Evolutionary conservation across 2,888 invertebrate species (phyloP).

Genomic region (Cheilosia soror): DNA sequence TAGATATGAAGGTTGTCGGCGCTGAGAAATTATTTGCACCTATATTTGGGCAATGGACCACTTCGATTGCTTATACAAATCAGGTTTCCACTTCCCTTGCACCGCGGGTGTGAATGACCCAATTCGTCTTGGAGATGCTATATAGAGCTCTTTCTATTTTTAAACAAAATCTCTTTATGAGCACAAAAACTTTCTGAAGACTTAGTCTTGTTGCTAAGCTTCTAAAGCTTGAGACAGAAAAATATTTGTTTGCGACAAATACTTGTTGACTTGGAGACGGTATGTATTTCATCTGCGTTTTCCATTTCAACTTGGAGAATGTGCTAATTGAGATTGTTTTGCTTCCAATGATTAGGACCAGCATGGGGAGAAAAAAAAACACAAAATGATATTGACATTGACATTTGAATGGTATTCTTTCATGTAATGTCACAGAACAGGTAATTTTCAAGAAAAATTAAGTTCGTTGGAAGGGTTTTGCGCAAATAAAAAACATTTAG

Average conservation of each 20-base stretch:
- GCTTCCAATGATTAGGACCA: background rate
- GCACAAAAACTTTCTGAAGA: background rate
- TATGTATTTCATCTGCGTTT: background rate
- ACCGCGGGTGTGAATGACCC: background rate
- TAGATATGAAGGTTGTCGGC: background rate
- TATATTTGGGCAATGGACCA: background rate
- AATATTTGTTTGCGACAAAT: conserved; percentile 21
- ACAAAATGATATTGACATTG: too few relatives aligned
- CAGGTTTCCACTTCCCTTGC: background rate
- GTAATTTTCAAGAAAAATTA: too few relatives aligned
- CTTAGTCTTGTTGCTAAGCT: background rate
- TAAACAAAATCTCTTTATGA: conserved; percentile 1
- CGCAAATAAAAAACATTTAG: too few relatives aligned
- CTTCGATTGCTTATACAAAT: background rate
- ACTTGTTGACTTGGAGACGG: background rate
- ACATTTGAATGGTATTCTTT: too few relatives aligned
- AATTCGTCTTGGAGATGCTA: background rate
- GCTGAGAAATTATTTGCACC: background rate
- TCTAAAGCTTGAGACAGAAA: background rate
- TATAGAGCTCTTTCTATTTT: background rate
- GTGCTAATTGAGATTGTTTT: conserved; percentile 19
- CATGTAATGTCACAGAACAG: too few relatives aligned
- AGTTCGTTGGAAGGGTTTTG: too few relatives aligned
- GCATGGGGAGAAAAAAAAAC: too few relatives aligned
- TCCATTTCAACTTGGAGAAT: background rate